Conservation (phyloP, 1,140 invertebrate genomes). For the Platorchestia sp. region DNA sequence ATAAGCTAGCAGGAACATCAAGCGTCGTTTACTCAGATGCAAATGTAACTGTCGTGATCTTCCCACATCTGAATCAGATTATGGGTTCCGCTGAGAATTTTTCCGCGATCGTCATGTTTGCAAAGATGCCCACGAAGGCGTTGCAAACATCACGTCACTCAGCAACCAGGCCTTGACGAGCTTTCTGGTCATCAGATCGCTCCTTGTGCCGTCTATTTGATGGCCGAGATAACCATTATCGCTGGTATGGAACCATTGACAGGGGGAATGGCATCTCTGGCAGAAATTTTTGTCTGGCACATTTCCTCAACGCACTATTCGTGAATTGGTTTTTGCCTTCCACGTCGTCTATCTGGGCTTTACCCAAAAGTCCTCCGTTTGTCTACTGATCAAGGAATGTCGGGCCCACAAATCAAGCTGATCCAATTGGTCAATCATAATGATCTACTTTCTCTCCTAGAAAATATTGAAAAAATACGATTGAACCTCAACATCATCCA, state of each 20-base stretch:
- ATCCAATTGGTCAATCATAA: not conserved
- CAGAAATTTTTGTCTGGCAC: not conserved
- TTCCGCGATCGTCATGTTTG: not conserved
- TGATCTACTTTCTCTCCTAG: not conserved
- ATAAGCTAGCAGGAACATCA: not conserved
- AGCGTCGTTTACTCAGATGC: not conserved
- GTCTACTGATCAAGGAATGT: not conserved
- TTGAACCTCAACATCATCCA: no score
- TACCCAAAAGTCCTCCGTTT: not conserved
- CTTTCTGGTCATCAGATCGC: not conserved
- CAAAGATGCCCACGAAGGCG: not conserved
- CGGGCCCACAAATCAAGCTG: not conserved
- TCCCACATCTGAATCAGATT: slow-evolving; percentile 7
- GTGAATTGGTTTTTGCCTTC: not conserved
- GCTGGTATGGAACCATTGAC: not conserved
- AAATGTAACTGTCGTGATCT: not conserved
- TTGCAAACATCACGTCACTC: not conserved
- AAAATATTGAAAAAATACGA: no score
- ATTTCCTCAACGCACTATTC: not conserved
- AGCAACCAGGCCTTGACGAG: not conserved
- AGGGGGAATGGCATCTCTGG: not conserved
- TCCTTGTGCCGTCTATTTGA: not conserved
- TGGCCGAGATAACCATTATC: not conserved
- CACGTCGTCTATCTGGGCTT: not conserved
- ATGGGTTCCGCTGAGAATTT: not conserved